Base-by-base conservation (phyloP, 1,140 invertebrate genomes). In the Scaptodrosophila lebanonensis region DNA sequence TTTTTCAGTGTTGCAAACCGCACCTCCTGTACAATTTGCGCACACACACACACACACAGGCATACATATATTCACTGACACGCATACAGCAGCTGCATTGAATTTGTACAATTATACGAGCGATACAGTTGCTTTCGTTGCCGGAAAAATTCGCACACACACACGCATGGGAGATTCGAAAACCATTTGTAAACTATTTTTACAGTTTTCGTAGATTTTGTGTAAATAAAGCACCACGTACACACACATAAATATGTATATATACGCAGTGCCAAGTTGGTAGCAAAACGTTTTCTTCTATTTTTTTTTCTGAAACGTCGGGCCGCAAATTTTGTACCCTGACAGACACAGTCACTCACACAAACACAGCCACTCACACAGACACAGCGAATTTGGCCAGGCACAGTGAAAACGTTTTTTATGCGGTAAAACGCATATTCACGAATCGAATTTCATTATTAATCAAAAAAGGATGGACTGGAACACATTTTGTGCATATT, bases 1-100 rank as follows among this genome's bases (percentile, higher is more conserved):
- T 79, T 79, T 72, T 77, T 77, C 76, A 77, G 73, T 77, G 72
- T 77, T 79, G 73, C 73, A 79, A 77, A 72, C 50, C 61, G 73
- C 54, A 50, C 62, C 64, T 47, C 64, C 63, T 47, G 62, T 60
- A 79, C 66, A 82, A 72, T 73, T 73, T 54, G 54, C 68, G 60
- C 44, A 47, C 65, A 69, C 52, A 57, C 27, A 27, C 18, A 51
- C 35, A 11, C 16, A 29, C 12, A 42, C 27, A 38, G 11, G 11
- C 12, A 40, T 12, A 7, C 39, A 30, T 5, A 32, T 18, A 18
- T 30, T 32, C 49, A 60, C 32, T 53, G 27, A 50, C 63, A 63
- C 44, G 29, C 29, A 50, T 42, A 40, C 32, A 62, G 43, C 53
- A 51, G 47, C 60, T 51, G 53, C 60, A 63, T 51, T 47, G 39